Evolutionary conservation across 2,113 vertebrate genomes (phyloP).

Genomic region (Silurus glanis): DNA sequence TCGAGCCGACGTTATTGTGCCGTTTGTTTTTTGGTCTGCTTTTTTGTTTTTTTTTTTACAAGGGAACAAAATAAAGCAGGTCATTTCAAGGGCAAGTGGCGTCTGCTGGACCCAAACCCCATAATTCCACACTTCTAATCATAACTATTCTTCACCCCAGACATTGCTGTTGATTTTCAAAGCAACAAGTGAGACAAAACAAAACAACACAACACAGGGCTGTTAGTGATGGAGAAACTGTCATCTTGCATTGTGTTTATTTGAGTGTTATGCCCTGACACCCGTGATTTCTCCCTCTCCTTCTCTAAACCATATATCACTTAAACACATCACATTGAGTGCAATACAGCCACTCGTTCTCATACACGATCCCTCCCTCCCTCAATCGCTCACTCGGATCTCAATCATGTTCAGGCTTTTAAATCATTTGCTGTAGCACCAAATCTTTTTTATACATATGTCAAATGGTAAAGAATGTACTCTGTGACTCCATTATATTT

Average conservation of each 20-base stretch:
- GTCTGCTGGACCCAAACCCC: background rate
- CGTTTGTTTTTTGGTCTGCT: conserved; percentile 4
- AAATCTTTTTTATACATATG: background rate
- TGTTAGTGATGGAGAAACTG: background rate
- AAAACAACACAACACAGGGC: background rate
- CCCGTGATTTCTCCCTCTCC: background rate
- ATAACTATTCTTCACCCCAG: conserved; percentile 2
- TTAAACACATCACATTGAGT: background rate
- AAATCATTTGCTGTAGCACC: background rate
- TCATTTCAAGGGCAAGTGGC: conserved; percentile 21
- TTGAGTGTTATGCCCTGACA: background rate
- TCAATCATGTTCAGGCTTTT: background rate
- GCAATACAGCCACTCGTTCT: background rate
- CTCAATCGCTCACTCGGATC: background rate
- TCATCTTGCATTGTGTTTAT: background rate
- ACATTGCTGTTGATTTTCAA: background rate
- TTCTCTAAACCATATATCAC: background rate
- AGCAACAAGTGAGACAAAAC: background rate
- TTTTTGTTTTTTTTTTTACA: background rate
- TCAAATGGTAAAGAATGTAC: background rate
- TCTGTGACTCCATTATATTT: background rate
- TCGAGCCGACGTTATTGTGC: conserved; percentile 30
- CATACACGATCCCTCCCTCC: background rate
- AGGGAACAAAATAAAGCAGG: background rate
- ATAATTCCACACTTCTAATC: conserved; percentile 14